Evolutionary conservation across 2,888 invertebrate genomes (phyloP), one percentile per base, ranked within the genome.

Genomic region (Idaea aversata): DNA sequence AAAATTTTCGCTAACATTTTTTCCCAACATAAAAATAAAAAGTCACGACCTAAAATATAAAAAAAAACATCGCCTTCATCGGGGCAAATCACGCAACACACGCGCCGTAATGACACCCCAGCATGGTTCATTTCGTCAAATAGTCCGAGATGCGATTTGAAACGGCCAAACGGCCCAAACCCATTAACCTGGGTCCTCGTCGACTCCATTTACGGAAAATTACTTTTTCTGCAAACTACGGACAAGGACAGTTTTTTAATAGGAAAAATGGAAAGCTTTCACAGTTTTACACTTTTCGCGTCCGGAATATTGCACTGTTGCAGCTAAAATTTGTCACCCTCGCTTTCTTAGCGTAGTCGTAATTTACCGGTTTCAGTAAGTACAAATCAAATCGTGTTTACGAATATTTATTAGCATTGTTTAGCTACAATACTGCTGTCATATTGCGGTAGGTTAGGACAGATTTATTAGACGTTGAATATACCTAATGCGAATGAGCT

Each of bases 121-220:
- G 63, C 65, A 60, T 64, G 67, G 67, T 67, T 67, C 65, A 65
- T 67, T 67, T 63, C 57, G 34, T 65, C 63, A 64, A 66, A 70
- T 67, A 62, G 67, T 67, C 65, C n/a, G 61, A 66, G 70, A 67
- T 65, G 62, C 60, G 61, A 66, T 66, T 68, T 64, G 63, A 59
- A 70, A 70, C 63, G 63, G 58, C 63, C 59, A 59, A 70, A 70
- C 63, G 63, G 58, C 63, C 59, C 38, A 36, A 63, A 38, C 38
- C 38, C 60, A 64, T 64, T 64, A 64, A 15, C 47, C 58, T 63
- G 63, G 59, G 34, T n/a, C 57, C 59, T 38, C 59, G 25, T 34
- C 34, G 67, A 73, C 72, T 77, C 77, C 78, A 81, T 83, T 86
- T 80, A 77, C 78, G 67, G 75, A 72, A 80, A 82, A 84, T 82